Percentiles rank a stretch among this genome's conserved stretches.
These are phyloP conservation scores for Oasisia sp. DNA, from an alignment of 2,888 invertebrate genomes.

Conservation along the genomic window DNA sequence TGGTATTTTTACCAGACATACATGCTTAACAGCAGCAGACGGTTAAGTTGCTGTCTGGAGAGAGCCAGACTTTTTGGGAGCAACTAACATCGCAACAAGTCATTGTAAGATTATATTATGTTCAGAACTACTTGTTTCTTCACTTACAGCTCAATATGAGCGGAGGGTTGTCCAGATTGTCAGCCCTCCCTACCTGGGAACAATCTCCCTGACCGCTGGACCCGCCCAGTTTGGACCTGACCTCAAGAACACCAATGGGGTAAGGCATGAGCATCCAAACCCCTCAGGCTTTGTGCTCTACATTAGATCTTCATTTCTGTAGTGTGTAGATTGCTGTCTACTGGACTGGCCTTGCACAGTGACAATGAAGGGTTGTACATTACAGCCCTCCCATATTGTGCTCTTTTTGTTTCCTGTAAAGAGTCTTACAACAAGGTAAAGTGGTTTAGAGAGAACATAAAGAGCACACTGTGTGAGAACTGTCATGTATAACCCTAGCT, in stretches of 20 bases:
- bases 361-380: background rate
- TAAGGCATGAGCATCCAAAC: conserved; percentile 22
- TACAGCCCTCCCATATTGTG: no score
- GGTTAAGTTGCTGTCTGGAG: no score
- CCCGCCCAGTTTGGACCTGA: conserved; percentile 91
- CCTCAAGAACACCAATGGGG: conserved; percentile 69
- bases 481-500: no score
- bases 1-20: no score
- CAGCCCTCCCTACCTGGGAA: conserved; percentile 67
- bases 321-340: no score
- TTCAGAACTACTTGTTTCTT: background rate
- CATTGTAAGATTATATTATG: background rate
- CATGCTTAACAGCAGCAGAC: no score
- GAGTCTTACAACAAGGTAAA: no score
- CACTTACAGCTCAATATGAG: conserved; percentile 55
- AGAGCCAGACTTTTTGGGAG: no score
- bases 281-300: background rate
- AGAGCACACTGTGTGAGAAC: no score
- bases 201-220: conserved; percentile 77
- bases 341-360: background rate
- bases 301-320: background rate
- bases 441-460: no score
- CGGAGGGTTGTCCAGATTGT: conserved; percentile 69
- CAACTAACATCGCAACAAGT: background rate
- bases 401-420: no score